Conservation (phyloP, 2,888 invertebrate genomes). For the Helicoverpa assulta region DNA sequence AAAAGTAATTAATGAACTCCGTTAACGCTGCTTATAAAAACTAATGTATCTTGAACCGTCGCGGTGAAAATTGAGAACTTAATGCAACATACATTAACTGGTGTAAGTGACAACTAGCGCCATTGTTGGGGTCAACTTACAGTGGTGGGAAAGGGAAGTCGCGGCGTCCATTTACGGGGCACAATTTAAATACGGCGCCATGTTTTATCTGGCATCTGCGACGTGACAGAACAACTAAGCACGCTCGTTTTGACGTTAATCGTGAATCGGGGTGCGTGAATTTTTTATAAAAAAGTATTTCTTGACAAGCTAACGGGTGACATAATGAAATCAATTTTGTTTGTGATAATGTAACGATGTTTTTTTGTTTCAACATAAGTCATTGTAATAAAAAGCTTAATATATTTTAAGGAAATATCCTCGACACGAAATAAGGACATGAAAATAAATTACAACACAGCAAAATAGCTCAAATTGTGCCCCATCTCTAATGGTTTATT, state of each 20-base stretch:
- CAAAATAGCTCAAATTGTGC: conserved; percentile 5
- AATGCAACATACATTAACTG: conserved; percentile 30
- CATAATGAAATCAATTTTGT: conserved; percentile 17
- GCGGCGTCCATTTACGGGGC: conserved; percentile 71
- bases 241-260: conserved; percentile 71
- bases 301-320: conserved; percentile 35
- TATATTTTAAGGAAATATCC: neutral
- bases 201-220: conserved; percentile 84
- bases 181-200: conserved; percentile 85
- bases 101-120: conserved; percentile 61
- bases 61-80: conserved; percentile 52
- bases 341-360: neutral
- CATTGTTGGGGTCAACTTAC: conserved; percentile 65
- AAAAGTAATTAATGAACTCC: conserved; percentile 83
- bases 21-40: conserved; percentile 66
- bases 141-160: conserved; percentile 72
- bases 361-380: neutral
- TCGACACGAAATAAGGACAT: neutral
- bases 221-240: conserved; percentile 80
- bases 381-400: neutral
- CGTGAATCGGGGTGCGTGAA: conserved; percentile 63
- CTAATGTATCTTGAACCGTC: conserved; percentile 66
- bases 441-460: neutral
- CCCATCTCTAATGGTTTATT: conserved; percentile 25
- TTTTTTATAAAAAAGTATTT: conserved; percentile 45